These are phyloP conservation scores for Druceiella hillmani DNA, from an alignment of 2,888 invertebrate genomes.

Conservation along the genomic window DNA sequence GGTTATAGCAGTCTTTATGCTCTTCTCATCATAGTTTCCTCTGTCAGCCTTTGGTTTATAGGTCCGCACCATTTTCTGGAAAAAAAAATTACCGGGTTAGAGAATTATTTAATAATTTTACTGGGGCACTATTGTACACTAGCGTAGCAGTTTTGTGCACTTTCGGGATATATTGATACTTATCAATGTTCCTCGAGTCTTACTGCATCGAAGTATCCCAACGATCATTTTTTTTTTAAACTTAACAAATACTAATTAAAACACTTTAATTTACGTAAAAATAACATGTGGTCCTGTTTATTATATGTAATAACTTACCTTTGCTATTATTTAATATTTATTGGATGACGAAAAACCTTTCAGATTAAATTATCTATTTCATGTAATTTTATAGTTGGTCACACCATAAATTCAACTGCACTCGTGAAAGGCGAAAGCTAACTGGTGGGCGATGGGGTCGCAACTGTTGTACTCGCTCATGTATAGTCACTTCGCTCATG, in stretches of 20 bases:
- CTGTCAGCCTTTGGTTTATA: slow-evolving; percentile 18
- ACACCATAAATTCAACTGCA: slow-evolving; percentile 18
- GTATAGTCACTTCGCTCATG: slow-evolving; percentile 15
- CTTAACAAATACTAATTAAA: slow-evolving; percentile 16
- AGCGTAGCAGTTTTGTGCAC: too few relatives aligned
- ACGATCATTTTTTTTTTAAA: slow-evolving; percentile 16
- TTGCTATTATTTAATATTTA: slow-evolving; percentile 18
- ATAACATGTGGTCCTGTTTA: slow-evolving; percentile 15
- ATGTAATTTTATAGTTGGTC: slow-evolving; percentile 18
- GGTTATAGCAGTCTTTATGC: slow-evolving; percentile 18
- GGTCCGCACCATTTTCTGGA: slow-evolving; percentile 15
- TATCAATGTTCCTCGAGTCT: slow-evolving; percentile 20
- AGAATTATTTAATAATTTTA: too few relatives aligned
- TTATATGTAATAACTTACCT: slow-evolving; percentile 18
- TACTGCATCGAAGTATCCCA: slow-evolving; percentile 14
- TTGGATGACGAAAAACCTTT: slow-evolving; percentile 14
- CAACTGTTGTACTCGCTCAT: slow-evolving; percentile 19
- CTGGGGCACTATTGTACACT: too few relatives aligned
- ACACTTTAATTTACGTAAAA: slow-evolving; percentile 7
- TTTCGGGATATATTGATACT: slow-evolving; percentile 18
- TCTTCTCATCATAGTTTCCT: slow-evolving; percentile 21
- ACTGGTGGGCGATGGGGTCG: slow-evolving; percentile 17
- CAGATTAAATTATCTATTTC: slow-evolving; percentile 20
- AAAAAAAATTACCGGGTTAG: slow-evolving; percentile 8
- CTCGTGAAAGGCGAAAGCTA: slow-evolving; percentile 17